These are phyloP conservation scores for Neotoxoptera formosana DNA, from an alignment of 1,140 invertebrate species.

Conservation along the genomic window DNA sequence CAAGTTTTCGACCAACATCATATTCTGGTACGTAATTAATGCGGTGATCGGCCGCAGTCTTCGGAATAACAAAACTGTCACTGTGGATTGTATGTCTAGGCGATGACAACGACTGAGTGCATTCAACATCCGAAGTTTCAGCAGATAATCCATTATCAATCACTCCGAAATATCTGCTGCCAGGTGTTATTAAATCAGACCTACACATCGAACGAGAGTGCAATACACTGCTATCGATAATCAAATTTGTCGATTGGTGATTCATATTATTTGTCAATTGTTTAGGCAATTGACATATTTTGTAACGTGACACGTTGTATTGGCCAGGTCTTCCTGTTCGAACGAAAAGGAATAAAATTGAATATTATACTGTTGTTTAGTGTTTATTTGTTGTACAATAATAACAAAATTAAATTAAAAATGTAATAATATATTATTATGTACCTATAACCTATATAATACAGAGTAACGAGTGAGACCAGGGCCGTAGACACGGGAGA, in stretches of 20 bases:
- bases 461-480: neutral
- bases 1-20: neutral
- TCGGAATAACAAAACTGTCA: neutral
- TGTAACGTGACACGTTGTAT: constrained; percentile 12
- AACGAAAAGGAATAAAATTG: neutral
- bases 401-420: neutral
- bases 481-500: no score
- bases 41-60: neutral
- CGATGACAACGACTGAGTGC: neutral
- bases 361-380: neutral
- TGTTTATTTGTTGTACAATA: neutral
- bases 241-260: neutral
- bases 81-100: neutral
- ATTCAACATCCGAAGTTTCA: neutral
- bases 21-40: neutral
- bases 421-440: neutral
- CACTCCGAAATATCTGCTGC: neutral
- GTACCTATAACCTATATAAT: no score
- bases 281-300: neutral
- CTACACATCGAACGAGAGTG: neutral
- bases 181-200: neutral
- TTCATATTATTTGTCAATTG: neutral
- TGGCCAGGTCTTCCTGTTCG: neutral
- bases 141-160: neutral
- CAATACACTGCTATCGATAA: neutral